Conservation (phyloP, 1,140 invertebrate genomes). For the Matsumurasca onukii region DNA sequence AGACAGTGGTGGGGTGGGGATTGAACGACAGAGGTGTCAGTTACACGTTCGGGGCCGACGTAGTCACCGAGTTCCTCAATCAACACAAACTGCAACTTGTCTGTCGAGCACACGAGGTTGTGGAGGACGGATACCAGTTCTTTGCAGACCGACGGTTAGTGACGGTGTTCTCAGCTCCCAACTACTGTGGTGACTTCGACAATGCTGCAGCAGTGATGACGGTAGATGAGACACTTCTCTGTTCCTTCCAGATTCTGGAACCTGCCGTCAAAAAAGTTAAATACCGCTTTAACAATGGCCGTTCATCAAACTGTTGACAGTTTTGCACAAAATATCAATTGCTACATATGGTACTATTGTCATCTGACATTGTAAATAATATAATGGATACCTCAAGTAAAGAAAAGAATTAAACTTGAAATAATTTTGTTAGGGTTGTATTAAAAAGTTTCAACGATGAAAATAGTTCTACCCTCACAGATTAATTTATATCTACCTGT, state of each 20-base stretch:
- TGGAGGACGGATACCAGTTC: constrained; percentile 89
- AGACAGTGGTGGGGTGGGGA: constrained; percentile 66
- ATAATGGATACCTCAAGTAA: no score
- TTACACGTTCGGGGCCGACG: constrained; percentile 70
- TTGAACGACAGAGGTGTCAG: constrained; percentile 75
- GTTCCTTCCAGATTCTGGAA: constrained; percentile 58
- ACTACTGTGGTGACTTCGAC: constrained; percentile 87
- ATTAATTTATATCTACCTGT: no score
- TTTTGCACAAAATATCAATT: no score
- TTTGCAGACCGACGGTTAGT: constrained; percentile 89
- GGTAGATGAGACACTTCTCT: constrained; percentile 62
- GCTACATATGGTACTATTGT: neutral
- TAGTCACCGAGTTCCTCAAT: constrained; percentile 70
- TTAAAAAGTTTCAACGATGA: no score
- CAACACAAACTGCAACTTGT: constrained; percentile 78
- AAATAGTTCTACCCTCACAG: no score
- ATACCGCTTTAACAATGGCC: no score
- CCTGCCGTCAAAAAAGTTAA: no score
- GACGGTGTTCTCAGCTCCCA: constrained; percentile 84
- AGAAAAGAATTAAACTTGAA: no score
- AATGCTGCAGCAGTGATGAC: constrained; percentile 78
- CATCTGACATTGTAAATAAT: no score
- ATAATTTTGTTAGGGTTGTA: no score
- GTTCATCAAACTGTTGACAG: no score
- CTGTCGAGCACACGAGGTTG: constrained; percentile 81